Percentiles rank a stretch among this genome's conserved stretches.
phyloP scores from a whole-genome alignment of 1,140 invertebrate genomes.

The Caenorhabditis elegans region DNA sequence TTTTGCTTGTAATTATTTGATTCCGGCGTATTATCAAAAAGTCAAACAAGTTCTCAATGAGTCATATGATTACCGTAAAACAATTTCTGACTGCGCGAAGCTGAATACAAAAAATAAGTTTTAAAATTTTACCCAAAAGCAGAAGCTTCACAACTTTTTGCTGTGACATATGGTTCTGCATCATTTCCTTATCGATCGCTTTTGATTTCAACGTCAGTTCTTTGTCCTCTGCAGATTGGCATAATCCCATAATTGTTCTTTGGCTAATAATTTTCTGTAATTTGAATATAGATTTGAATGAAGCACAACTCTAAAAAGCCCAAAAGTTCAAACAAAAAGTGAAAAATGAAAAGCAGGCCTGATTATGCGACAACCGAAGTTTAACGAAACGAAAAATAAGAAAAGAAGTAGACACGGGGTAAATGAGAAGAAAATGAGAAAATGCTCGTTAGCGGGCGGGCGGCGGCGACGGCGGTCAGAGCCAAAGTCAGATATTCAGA shows the following conservation, averaged over 20 bases:
- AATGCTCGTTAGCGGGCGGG: too few relatives aligned
- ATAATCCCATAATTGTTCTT: slow-evolving; percentile 44
- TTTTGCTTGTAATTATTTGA: too few relatives aligned
- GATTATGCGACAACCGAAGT: neutral
- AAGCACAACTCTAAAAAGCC: neutral
- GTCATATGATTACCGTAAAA: too few relatives aligned
- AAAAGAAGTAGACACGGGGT: neutral
- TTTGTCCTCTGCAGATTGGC: slow-evolving; percentile 48
- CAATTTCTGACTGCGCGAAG: too few relatives aligned
- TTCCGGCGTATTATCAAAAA: too few relatives aligned
- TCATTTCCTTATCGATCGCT: slow-evolving; percentile 51
- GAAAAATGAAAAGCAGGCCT: neutral
- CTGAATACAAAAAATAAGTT: neutral
- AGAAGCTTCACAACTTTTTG: slow-evolving; percentile 63
- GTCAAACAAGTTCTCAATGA: too few relatives aligned
- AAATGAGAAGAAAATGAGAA: neutral
- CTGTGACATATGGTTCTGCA: slow-evolving; percentile 45
- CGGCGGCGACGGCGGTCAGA: too few relatives aligned
- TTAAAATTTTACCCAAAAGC: slow-evolving; percentile 53
- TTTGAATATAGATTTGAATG: neutral
- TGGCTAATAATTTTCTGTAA: neutral
- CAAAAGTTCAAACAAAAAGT: neutral
- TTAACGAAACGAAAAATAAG: neutral
- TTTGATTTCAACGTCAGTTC: slow-evolving; percentile 41
- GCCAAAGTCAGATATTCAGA: too few relatives aligned